These are phyloP conservation scores for Drosophila bocki DNA, from an alignment of 1,140 invertebrate species.

Conservation along the genomic window DNA sequence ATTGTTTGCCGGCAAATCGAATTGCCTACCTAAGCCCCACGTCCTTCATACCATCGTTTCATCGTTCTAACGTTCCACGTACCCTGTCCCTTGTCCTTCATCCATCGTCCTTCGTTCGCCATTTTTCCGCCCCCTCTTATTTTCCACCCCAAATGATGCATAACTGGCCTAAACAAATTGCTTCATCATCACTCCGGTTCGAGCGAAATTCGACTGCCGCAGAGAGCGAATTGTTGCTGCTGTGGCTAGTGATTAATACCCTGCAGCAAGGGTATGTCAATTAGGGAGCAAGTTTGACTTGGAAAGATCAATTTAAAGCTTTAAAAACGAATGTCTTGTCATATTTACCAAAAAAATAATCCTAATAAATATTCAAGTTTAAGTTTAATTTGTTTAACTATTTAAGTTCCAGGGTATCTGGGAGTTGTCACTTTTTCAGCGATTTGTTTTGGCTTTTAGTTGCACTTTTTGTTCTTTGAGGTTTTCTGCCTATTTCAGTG, in stretches of 20 bases:
- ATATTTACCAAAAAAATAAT: not conserved
- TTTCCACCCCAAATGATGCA: slow-evolving; percentile 41
- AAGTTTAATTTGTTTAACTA: no score
- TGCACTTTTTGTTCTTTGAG: slow-evolving; percentile 20
- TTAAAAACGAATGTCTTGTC: no score
- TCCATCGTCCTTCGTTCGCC: slow-evolving; percentile 2
- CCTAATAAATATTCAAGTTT: not conserved
- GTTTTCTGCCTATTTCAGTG: slow-evolving; percentile 29
- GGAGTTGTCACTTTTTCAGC: rapidly evolving
- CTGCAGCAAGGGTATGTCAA: not conserved
- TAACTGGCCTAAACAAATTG: slow-evolving; percentile 64
- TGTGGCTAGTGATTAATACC: slow-evolving; percentile 11
- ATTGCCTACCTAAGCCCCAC: slow-evolving; percentile 28
- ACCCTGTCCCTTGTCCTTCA: not conserved
- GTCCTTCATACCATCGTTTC: not conserved
- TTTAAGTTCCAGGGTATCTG: slow-evolving; percentile 1
- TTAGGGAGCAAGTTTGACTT: not conserved
- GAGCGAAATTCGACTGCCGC: slow-evolving; percentile 18
- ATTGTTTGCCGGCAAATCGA: slow-evolving; percentile 41
- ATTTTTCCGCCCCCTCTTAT: not conserved
- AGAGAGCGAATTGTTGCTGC: slow-evolving; percentile 1
- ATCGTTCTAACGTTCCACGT: not conserved
- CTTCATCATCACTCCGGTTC: slow-evolving; percentile 52
- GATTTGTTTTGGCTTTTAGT: slow-evolving; percentile 6
- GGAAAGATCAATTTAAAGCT: no score